Conservation (phyloP, 1,140 invertebrate genomes). For the Leptestheria dahalacensis region DNA sequence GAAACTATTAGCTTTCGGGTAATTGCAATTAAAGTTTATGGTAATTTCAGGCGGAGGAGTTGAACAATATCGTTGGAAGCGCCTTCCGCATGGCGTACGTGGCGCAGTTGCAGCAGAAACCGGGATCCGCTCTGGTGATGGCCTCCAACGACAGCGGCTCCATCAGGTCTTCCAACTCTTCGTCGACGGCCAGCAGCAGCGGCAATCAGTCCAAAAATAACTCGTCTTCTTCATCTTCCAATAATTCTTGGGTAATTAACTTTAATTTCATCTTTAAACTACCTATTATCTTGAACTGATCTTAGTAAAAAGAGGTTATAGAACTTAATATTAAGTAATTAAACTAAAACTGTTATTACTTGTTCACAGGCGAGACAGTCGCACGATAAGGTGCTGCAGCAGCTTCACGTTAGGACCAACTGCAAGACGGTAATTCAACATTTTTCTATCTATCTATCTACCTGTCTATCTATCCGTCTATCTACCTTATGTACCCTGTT, state of each 20-base stretch:
- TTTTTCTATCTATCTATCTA: neutral
- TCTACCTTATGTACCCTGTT: neutral
- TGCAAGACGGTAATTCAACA: neutral
- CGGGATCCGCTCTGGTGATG: constrained; percentile 7
- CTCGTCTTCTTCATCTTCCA: neutral
- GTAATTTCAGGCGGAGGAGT: constrained; percentile 56
- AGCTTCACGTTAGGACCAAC: neutral
- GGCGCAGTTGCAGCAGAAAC: constrained; percentile 51
- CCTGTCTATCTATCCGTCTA: neutral
- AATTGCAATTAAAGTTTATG: neutral
- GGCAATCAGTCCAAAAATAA: neutral
- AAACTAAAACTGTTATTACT: too few species aligned
- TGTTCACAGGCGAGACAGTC: neutral
- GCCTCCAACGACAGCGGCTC: constrained; percentile 20
- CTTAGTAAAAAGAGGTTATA: too few species aligned
- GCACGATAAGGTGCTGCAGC: neutral
- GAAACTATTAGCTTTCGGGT: neutral
- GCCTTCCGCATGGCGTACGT: constrained; percentile 83
- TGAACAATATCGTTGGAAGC: constrained; percentile 75
- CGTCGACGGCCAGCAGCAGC: neutral
- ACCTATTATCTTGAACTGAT: too few species aligned
- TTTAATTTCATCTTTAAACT: too few species aligned
- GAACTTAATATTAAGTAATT: too few species aligned
- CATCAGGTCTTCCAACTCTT: neutral
- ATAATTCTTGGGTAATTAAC: neutral